Evolutionary conservation across 2,797 vertebrate genomes (phyloP), one percentile per base, ranked within the genome.

Genomic region (Cryptoprocta ferox): DNA sequence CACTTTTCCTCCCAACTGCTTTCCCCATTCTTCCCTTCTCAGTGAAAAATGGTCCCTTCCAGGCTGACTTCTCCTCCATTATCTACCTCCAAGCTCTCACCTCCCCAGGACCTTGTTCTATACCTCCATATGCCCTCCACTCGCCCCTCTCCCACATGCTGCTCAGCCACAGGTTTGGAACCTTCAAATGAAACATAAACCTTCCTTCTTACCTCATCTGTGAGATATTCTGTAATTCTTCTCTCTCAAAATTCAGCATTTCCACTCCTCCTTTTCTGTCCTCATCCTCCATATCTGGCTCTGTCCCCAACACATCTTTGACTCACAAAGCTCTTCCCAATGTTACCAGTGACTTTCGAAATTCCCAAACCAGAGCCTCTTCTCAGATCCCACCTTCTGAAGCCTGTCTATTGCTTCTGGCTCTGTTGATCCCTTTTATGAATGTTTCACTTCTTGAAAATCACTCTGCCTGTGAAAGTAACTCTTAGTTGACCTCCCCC

Each of bases 131-230:
- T 10, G 13, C 79, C 86, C 87, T 56, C 39, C 8, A 53, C 30
- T 75, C 32, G 12, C 71, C 81, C 14, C 65, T 19, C 89, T 68
- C 65, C 84, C 35, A 70, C 73, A 80, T 80, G 73, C 87, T 83
- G 48, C 81, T 70, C 42, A 90, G 78, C 59, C 93, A 70, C 21
- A 39, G 82, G 73, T 81, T 81, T 75, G 75, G 24, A 83, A 71
- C 84, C 94, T 92, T 91, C 94, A 95, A 97, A 89, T 45, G 42
- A 94, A 96, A 84, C 65, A 26, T 32, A 79, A 78, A 89, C 37
- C 63, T 90, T 76, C 15, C 53, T 18, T 86, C 86, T 91, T 75
- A 68, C 85, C 79, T 87, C 28, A 37, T 24, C 90, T 85, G 75
- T 83, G 88, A 94, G 48, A 86, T 68, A 45, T 14, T 82, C 89